Percentiles rank a stretch among this genome's conserved stretches.
These are phyloP conservation scores for Hyperoplus immaculatus DNA, from an alignment of 2,797 vertebrate species.

Conservation along the genomic window DNA sequence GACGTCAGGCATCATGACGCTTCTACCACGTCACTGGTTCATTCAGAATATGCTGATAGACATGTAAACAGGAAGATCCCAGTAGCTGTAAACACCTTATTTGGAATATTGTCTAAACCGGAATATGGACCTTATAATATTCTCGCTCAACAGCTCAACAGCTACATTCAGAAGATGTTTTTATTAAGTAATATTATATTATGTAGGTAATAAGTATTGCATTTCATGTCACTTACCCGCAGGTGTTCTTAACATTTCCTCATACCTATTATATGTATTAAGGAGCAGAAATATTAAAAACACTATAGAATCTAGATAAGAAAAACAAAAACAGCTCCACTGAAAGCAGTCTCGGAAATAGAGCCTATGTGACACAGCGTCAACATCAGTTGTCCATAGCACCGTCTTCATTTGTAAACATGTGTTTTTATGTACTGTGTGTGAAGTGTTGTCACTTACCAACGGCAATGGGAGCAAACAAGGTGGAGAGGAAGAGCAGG, in stretches of 20 bases:
- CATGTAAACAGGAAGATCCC: too few relatives aligned
- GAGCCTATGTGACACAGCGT: background rate
- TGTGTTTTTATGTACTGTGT: background rate
- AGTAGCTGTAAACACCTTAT: too few relatives aligned
- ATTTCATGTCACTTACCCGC: background rate
- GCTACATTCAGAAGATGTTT: background rate
- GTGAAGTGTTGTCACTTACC: constrained; percentile 85
- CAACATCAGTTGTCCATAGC: background rate
- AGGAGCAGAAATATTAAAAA: background rate
- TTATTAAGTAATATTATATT: background rate
- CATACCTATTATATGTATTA: background rate
- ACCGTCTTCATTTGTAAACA: background rate
- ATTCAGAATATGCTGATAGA: too few relatives aligned
- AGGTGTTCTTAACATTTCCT: background rate
- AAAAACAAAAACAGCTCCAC: background rate
- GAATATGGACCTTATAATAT: too few relatives aligned
- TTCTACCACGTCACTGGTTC: too few relatives aligned
- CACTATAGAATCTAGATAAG: background rate
- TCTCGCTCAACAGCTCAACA: background rate
- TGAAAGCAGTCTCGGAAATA: background rate
- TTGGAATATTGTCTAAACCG: too few relatives aligned
- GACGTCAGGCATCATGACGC: too few relatives aligned
- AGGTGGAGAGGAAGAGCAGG: constrained; percentile 90
- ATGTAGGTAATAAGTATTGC: background rate
- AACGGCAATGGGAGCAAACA: constrained; percentile 87